These are phyloP conservation scores for Coptodon bakossiorum DNA, from an alignment of 2,113 vertebrate genomes.

Conservation along the genomic window DNA sequence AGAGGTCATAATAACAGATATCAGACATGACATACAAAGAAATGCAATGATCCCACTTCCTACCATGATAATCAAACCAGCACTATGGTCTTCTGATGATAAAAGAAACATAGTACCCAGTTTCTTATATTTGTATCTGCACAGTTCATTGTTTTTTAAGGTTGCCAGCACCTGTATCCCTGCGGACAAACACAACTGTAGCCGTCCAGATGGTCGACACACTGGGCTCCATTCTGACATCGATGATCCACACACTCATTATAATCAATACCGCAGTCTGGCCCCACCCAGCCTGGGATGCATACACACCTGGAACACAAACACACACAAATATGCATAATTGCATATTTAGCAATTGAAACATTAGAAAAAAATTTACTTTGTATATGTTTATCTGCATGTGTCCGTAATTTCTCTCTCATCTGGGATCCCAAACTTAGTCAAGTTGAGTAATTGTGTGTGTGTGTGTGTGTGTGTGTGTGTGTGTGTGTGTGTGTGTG, in stretches of 20 bases:
- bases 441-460: neutral
- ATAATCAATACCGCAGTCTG: constrained; percentile 82
- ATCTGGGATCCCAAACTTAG: neutral
- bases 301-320: constrained; percentile 81
- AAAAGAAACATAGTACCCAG: neutral
- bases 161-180: constrained; percentile 80
- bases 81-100: neutral
- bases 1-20: neutral
- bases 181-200: constrained; percentile 82
- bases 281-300: constrained; percentile 77
- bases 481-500: too few relatives aligned
- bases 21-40: neutral
- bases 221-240: constrained; percentile 86
- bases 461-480: too few relatives aligned
- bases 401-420: neutral
- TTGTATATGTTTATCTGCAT: neutral
- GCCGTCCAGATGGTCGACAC: constrained; percentile 80
- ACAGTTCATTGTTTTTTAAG: neutral
- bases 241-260: constrained; percentile 82
- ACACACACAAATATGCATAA: constrained; percentile 1
- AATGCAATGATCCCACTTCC: neutral
- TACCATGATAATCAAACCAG: neutral
- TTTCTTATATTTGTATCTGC: neutral
- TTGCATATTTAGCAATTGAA: too few relatives aligned
- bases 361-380: neutral